Evolutionary conservation across 2,888 invertebrate genomes (phyloP), one percentile per base, ranked within the genome.

Genomic region (Orgyia antiqua): DNA sequence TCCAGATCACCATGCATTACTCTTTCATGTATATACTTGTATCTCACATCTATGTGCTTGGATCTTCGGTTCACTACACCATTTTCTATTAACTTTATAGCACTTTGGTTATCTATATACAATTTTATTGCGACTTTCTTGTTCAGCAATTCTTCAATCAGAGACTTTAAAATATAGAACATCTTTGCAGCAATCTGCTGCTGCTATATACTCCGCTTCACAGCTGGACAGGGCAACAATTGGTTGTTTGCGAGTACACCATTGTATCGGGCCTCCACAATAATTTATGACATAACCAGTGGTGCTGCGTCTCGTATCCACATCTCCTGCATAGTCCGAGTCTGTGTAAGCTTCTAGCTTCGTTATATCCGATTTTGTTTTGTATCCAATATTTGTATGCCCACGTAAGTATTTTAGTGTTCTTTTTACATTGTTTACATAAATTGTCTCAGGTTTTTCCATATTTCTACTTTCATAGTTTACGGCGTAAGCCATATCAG

Each of bases 201-300:
- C 25, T 3, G 30, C 24, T 10, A 30, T 19, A 9, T 19, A 19
- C 7, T 19, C 19, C 2, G 19, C 19, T 15, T 15, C 15, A 4
- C 4, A 4, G 4, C 4, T 18, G 15, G 27, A 62, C 4, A 61
- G 25, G 0, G 53, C 45, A 6, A 62, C 54, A 28, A 43, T 41
- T 13, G 31, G 31, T 35, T 54, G 56, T 42, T 43, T 39, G 37
- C 42, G 39, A 34, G 51, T 46, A 12, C 33, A 36, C 65, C 68
- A 62, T 9, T 21, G 21, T 12, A 34, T 17, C 1, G 33, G 29
- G 21, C 33, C 33, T 7, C 17, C 26, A 2, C 20, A 5, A 20
- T 23, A 13, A 15, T 21, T 25, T 26, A 34, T 13, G 2, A 34
- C 12, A 25, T 15, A 34, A 9, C 29, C 33, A n/a, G 33, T 26